phyloP scores from a whole-genome alignment of 1,140 invertebrate genomes.

The Cecropterus lyciades region DNA sequence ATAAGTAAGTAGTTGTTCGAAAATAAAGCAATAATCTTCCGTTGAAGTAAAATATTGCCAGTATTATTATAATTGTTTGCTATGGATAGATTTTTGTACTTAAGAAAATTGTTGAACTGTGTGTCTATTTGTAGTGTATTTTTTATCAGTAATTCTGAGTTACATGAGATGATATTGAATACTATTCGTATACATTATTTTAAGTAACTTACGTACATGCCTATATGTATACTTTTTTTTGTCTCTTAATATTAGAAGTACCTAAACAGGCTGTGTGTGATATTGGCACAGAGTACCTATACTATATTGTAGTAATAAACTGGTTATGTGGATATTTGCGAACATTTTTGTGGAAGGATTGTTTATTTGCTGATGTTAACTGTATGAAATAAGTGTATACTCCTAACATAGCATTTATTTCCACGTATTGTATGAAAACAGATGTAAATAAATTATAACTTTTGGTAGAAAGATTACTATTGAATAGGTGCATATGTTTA shows the following conservation, averaged over 20 bases:
- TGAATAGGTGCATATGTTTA: constrained; percentile 58
- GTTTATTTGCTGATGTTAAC: background rate
- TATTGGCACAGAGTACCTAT: constrained; percentile 3
- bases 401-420: constrained; percentile 13
- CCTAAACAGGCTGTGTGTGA: constrained; percentile 24
- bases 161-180: background rate
- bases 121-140: constrained; percentile 1
- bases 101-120: constrained; percentile 18
- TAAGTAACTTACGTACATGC: too few relatives aligned
- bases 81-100: constrained; percentile 24
- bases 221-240: too few relatives aligned
- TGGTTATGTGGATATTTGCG: constrained; percentile 2
- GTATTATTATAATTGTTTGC: constrained; percentile 53
- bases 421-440: constrained; percentile 22
- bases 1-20: constrained; percentile 45
- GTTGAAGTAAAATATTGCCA: constrained; percentile 60
- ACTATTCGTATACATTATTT: too few relatives aligned
- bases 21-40: constrained; percentile 76
- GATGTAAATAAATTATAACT: constrained; percentile 42
- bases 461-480: constrained; percentile 65
- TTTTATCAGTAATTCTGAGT: background rate
- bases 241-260: background rate
- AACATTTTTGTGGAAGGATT: background rate
- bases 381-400: constrained; percentile 12
- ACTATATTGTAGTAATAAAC: constrained; percentile 6